Conservation (phyloP, 2,113 vertebrate species). For the Ailurus styani region DNA sequence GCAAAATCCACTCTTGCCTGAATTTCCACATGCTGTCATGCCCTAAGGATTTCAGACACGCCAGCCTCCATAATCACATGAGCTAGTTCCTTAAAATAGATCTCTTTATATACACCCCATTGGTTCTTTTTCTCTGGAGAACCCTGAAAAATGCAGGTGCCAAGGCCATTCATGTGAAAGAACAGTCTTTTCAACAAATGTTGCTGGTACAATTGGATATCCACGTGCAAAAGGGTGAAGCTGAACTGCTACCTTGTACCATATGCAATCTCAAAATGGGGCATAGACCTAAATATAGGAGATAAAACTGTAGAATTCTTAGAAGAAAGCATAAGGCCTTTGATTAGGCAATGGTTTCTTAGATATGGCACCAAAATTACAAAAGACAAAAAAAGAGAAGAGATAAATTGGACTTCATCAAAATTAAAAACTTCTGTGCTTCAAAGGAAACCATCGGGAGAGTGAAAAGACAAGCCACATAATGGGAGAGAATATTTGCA, state of each 20-base stretch:
- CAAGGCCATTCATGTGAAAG: neutral
- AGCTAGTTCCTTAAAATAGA: neutral
- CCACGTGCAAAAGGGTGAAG: neutral
- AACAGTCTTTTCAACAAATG: neutral
- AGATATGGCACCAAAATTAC: neutral
- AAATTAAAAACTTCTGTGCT: neutral
- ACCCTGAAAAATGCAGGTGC: neutral
- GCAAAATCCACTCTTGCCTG: neutral
- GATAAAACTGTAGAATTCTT: conserved; percentile 3
- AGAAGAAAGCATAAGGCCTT: neutral
- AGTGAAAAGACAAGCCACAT: neutral
- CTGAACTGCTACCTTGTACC: neutral
- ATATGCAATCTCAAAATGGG: neutral
- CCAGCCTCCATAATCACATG: neutral
- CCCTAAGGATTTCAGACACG: neutral
- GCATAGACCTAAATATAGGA: neutral
- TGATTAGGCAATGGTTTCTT: neutral
- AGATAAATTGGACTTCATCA: neutral
- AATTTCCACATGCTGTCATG: neutral
- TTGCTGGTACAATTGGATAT: neutral
- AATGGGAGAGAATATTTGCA: neutral
- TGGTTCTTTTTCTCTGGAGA: neutral
- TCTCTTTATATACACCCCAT: neutral
- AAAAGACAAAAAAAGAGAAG: conserved; percentile 1
- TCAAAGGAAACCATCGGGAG: neutral